These are phyloP conservation scores for Gouania willdenowi DNA, from an alignment of 2,797 vertebrate genomes.

Conservation along the genomic window DNA sequence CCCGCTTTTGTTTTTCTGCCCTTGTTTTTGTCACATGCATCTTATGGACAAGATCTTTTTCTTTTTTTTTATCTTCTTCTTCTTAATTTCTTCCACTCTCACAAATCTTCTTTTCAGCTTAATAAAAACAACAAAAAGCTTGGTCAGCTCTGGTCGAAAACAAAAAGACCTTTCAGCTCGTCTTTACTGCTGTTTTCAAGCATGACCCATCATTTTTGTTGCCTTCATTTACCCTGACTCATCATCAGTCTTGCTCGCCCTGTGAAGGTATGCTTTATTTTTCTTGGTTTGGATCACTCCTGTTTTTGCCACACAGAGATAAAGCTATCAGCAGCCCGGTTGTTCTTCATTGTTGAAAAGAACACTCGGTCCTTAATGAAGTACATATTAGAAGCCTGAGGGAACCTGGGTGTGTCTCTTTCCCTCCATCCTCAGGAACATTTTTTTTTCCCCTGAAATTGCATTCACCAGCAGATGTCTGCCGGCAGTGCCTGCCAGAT, in stretches of 20 bases:
- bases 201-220: constrained; percentile 54
- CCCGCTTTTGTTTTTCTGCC: constrained; percentile 16
- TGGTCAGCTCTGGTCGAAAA: constrained; percentile 9
- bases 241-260: constrained; percentile 28
- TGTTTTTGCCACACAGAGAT: constrained; percentile 42
- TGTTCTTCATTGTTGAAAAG: constrained; percentile 41
- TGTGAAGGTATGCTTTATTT: constrained; percentile 30
- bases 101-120: background rate
- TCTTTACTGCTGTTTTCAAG: constrained; percentile 24
- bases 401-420: constrained; percentile 62
- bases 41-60: constrained; percentile 1
- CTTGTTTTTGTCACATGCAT: constrained; percentile 21
- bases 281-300: constrained; percentile 12
- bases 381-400: constrained; percentile 50
- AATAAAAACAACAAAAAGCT: constrained; percentile 21
- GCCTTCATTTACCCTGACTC: constrained; percentile 23
- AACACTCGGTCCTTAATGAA: constrained; percentile 57
- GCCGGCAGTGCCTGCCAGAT: constrained; percentile 64
- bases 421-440: constrained; percentile 50
- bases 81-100: too few relatives aligned
- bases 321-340: constrained; percentile 47
- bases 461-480: constrained; percentile 71
- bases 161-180: constrained; percentile 11
- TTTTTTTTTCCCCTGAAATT: constrained; percentile 51
- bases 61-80: too few relatives aligned